Percentiles rank a stretch among this genome's conserved stretches.
Evolutionary conservation across 2,113 vertebrate species (phyloP).

Genomic region (Thamnaconus septentrionalis): DNA sequence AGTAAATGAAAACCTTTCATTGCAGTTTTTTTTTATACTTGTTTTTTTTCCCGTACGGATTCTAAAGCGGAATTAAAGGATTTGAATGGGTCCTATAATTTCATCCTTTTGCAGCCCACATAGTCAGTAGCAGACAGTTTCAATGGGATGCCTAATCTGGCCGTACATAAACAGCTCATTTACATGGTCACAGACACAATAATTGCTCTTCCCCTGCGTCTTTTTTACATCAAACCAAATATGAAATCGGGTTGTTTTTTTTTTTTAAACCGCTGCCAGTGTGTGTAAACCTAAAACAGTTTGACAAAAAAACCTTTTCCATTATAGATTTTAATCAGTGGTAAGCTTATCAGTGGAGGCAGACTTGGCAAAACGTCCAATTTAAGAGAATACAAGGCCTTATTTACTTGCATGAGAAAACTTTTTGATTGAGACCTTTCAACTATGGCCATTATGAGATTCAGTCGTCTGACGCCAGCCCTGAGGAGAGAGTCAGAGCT

Average conservation of each 20-base stretch:
- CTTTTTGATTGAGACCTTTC: slow-evolving; percentile 44
- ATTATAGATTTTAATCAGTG: slow-evolving; percentile 17
- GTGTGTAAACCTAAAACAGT: slow-evolving; percentile 21
- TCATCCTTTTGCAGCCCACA: not conserved
- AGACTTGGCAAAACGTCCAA: slow-evolving; percentile 40
- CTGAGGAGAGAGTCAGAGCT: slow-evolving; percentile 67
- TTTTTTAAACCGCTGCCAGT: slow-evolving; percentile 29
- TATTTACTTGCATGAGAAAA: not conserved
- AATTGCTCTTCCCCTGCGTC: too few relatives aligned
- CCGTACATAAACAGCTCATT: slow-evolving; percentile 29
- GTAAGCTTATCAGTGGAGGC: slow-evolving; percentile 6
- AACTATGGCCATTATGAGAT: too few relatives aligned
- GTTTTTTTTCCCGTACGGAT: not conserved
- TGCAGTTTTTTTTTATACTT: not conserved
- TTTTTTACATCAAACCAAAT: slow-evolving; percentile 12
- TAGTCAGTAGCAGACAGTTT: slow-evolving; percentile 31
- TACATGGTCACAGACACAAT: slow-evolving; percentile 17
- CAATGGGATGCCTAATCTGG: slow-evolving; percentile 9
- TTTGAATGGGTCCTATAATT: not conserved
- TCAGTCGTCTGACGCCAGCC: slow-evolving; percentile 46
- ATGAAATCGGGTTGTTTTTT: slow-evolving; percentile 20
- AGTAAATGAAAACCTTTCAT: not conserved
- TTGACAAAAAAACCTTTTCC: slow-evolving; percentile 4
- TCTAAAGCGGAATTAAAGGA: slow-evolving; percentile 9
- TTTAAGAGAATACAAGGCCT: slow-evolving; percentile 43